Conservation (phyloP, 2,797 vertebrate genomes). For the Nothura maculosa region DNA sequence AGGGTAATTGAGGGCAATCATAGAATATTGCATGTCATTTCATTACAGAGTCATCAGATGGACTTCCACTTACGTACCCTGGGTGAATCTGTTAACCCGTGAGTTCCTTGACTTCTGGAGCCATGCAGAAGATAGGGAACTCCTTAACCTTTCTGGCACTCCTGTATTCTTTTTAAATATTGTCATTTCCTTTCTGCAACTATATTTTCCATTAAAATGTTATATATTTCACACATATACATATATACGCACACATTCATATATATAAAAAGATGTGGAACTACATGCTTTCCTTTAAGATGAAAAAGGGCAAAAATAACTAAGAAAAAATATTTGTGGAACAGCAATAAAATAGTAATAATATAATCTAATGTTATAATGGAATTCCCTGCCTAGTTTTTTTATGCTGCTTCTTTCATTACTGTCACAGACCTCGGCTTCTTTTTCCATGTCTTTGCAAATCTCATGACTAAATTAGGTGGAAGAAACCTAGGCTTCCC, state of each 20-base stretch:
- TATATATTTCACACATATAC: too few species aligned
- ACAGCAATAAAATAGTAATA: neutral
- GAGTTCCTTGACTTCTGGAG: constrained; percentile 33
- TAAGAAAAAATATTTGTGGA: neutral
- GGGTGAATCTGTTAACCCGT: constrained; percentile 72
- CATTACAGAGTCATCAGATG: constrained; percentile 77
- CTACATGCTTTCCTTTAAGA: neutral
- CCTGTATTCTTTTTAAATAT: constrained; percentile 9
- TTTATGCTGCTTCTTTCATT: neutral
- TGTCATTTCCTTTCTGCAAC: constrained; percentile 28
- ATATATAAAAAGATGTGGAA: neutral
- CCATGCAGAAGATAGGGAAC: constrained; percentile 25
- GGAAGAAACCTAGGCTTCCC: neutral
- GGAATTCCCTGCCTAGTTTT: neutral
- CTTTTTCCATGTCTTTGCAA: neutral
- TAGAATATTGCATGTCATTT: constrained; percentile 80
- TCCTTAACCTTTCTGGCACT: neutral
- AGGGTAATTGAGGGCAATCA: constrained; percentile 88
- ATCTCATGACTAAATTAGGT: neutral
- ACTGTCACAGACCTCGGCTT: neutral
- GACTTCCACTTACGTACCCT: constrained; percentile 63
- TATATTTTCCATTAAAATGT: neutral
- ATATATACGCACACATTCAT: too few species aligned
- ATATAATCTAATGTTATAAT: neutral
- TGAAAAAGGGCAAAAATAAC: neutral